A percentile compares a stretch with the other conserved stretches of the same genome.
Evolutionary conservation across 2,797 vertebrate genomes (phyloP).

Genomic region (Heteromormyrus szaboi): DNA sequence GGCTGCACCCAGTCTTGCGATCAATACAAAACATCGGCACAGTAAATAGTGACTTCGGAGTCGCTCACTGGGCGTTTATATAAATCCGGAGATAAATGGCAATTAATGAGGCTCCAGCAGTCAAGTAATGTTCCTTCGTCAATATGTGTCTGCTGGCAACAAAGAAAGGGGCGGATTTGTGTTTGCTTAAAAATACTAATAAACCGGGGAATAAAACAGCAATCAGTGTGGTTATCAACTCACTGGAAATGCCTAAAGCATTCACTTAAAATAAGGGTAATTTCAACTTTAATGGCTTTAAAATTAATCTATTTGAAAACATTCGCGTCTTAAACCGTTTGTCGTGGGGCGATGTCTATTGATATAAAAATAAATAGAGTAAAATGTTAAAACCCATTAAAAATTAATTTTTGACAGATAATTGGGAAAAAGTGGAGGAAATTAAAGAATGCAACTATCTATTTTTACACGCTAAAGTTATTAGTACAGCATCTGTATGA

Average conservation of each 20-base stretch:
- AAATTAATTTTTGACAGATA: not conserved
- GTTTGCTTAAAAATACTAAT: not conserved
- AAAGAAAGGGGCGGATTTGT: not conserved
- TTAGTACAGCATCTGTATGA: not conserved
- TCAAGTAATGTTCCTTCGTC: not conserved
- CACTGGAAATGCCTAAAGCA: not conserved
- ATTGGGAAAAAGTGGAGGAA: not conserved
- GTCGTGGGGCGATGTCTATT: not conserved
- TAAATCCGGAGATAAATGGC: conserved; percentile 12
- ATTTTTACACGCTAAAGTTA: not conserved
- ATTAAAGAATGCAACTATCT: not conserved
- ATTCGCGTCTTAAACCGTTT: not conserved
- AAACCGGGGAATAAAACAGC: not conserved
- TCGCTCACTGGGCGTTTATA: not conserved
- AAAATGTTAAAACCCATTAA: not conserved
- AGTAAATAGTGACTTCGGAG: not conserved
- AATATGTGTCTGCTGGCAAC: not conserved
- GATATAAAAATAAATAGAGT: not conserved
- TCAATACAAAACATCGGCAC: not conserved
- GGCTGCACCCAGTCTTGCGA: not conserved
- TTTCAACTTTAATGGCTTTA: not conserved
- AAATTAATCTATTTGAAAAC: not conserved
- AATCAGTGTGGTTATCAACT: not conserved
- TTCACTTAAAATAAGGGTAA: not conserved
- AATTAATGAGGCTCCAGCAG: not conserved